Percentiles rank a stretch among this genome's conserved stretches.
Evolutionary conservation across 2,797 vertebrate species (phyloP).

Genomic region (Enteromius mattozi): DNA sequence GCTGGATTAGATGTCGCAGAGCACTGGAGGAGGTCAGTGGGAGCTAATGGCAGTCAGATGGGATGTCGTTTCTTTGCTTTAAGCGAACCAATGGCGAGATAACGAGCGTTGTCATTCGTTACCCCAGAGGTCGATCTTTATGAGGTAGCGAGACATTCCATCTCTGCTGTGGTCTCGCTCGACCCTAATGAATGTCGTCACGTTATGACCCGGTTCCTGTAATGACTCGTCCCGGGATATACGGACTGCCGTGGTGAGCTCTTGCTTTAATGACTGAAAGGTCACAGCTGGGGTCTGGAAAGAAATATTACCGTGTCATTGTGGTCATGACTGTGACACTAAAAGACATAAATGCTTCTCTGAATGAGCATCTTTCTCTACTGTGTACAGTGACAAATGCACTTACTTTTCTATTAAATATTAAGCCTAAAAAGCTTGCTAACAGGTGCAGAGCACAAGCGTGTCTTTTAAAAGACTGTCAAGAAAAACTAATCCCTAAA

Average conservation of each 20-base stretch:
- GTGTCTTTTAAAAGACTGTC: background rate
- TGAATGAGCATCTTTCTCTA: background rate
- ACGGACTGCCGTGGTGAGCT: constrained; percentile 43
- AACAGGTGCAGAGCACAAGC: constrained; percentile 7
- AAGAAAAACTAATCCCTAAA: background rate
- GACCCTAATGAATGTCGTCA: constrained; percentile 60
- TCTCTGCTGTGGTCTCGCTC: constrained; percentile 44
- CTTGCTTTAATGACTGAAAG: constrained; percentile 34
- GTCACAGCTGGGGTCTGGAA: constrained; percentile 22
- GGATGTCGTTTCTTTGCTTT: constrained; percentile 51
- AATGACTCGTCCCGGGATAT: constrained; percentile 46
- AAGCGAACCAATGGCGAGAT: constrained; percentile 54
- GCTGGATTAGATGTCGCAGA: constrained; percentile 63
- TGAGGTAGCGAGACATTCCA: constrained; percentile 64
- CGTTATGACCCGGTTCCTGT: constrained; percentile 38
- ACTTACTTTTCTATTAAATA: background rate
- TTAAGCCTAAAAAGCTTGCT: background rate
- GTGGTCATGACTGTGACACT: background rate
- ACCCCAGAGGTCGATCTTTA: constrained; percentile 58
- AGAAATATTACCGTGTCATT: constrained; percentile 16
- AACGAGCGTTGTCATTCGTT: constrained; percentile 64
- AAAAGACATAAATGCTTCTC: constrained; percentile 14
- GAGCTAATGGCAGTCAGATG: constrained; percentile 66
- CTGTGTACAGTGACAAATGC: background rate
- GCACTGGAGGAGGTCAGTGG: constrained; percentile 50